Base-by-base conservation (phyloP, 2,113 vertebrate genomes). In the Dissostichus mawsoni region DNA sequence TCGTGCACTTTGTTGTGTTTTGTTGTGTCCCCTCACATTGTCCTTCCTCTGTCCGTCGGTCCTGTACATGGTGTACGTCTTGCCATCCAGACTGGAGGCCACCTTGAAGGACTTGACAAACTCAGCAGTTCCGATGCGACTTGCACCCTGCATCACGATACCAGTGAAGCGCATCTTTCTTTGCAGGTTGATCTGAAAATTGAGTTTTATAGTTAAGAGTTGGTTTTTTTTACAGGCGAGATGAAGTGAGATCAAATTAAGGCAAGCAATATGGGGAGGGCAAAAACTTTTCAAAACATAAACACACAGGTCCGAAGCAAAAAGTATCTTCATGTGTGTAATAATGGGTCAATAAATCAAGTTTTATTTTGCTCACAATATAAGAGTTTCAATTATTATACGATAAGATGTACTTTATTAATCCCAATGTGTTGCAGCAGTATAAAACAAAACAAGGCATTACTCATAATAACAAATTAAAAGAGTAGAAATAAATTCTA, bases 51-150 rank as follows among this genome's bases (percentile, higher is more conserved):
- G 82, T 1, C 87, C 94, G 0, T 94, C 89, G 0, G 85, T 86
- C 72, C 95, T 95, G 90, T 92, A 94, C 82, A 96, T 92, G 56
- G 89, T 94, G 93, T 95, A 99, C 0, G 85, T 94, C 2, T 69
- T 92, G 8, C 98, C 97, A 0, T 97, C 94, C 8, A 94, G 79
- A 82, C 98, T 98, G 84, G 96, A 96, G 0, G 96, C 94, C 10
- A 99, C 95, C 85, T 97, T 98, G 93, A 97, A 99, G 71, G 93
- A 86, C 0, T 95, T 96, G 61, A 99, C 88, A 3, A 94, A 99
- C 86, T 99, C 97, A 0, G 93, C 84, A 1, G 89, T 86, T 17
- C 97, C 97, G 3, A 95, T 93, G 0, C 97, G 97, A 74, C 97
- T 95, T 47, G 98, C 98, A 0, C 98, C 98, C 89, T 99, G 98